These are phyloP conservation scores for Platichthys stellatus DNA, from an alignment of 2,113 vertebrate species.

Conservation along the genomic window DNA sequence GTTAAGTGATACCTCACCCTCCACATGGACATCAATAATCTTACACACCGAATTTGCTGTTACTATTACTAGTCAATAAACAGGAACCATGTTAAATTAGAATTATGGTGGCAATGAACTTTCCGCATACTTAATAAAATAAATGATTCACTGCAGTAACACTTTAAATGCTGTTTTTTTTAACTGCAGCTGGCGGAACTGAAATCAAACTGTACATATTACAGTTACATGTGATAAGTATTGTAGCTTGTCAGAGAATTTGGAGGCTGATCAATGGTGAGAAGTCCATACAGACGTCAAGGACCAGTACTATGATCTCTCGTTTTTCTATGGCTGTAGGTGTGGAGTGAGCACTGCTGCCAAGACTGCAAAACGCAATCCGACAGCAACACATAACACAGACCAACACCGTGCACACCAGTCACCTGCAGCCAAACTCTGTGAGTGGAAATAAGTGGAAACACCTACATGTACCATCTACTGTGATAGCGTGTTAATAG, in stretches of 20 bases:
- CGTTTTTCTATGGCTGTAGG: constrained; percentile 77
- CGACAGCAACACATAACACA: constrained; percentile 73
- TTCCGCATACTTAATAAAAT: no score
- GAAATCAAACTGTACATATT: background rate
- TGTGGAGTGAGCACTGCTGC: constrained; percentile 78
- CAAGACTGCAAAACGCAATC: constrained; percentile 78
- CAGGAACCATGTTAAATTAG: no score
- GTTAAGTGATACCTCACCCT: no score
- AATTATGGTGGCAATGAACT: no score
- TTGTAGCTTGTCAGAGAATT: constrained; percentile 77
- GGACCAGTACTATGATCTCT: constrained; percentile 86
- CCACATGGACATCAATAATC: no score
- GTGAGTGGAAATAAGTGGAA: background rate
- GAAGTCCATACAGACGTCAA: constrained; percentile 73
- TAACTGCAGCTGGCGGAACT: background rate
- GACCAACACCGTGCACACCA: constrained; percentile 79
- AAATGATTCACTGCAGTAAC: no score
- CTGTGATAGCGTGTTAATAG: no score
- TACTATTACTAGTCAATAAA: no score
- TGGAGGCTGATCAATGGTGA: constrained; percentile 82
- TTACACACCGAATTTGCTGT: no score
- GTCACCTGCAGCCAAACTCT: constrained; percentile 68
- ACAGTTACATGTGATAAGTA: no score
- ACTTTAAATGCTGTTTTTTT: background rate
- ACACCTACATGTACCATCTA: no score